Base-by-base conservation (phyloP, 1,140 invertebrate genomes). In the Drosophila insularis region DNA sequence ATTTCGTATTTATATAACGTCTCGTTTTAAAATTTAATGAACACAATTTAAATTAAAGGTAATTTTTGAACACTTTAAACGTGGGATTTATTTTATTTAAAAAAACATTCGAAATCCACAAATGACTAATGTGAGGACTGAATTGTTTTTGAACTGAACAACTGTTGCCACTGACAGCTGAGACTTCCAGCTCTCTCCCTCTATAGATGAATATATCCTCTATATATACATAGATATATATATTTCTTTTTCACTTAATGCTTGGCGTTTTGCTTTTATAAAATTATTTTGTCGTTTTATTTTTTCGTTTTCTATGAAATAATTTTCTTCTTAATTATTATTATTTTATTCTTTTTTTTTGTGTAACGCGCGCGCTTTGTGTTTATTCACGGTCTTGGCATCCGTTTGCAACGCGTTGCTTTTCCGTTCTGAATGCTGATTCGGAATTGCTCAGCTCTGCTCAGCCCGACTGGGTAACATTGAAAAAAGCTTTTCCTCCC, bases 381-480 rank as follows among this genome's bases (percentile, higher is more conserved):
- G 4, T 54, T 60, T 63, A 71, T 63, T 68, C 63, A 53, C 75
- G 46, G 53, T 56, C 40, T 37, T 66, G 67, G 66, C 80, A 78
- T 89, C 80, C 84, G 82, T 72, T 80, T 60, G 84, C 77, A 68
- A 61, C 84, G 84, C 84, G 68, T 71, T 75, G 78, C 80, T 89
- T 89, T 89, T 84, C 84, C 84, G 81, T 84, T 89, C 84, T 89
- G 84, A 89, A 78, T 75, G 66, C 54, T 59, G 66, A 75, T 78
- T 76, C 79, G 56, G 40, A 74, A 69, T 74, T 11, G 43, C 39
- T 58, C n/a, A 53, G 69, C 23, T 46, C 55, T 75, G 69, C 23
- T 46, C 53, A 72, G 69, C 54, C 76, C 59, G 53, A 50, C 43
- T 58, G 55, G 55, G 55, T 32, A 58, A 58, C 27, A 58, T 35